Evolutionary conservation across 2,113 vertebrate species (phyloP), one percentile per base, ranked within the genome.

Genomic region (Holacanthus passer): DNA sequence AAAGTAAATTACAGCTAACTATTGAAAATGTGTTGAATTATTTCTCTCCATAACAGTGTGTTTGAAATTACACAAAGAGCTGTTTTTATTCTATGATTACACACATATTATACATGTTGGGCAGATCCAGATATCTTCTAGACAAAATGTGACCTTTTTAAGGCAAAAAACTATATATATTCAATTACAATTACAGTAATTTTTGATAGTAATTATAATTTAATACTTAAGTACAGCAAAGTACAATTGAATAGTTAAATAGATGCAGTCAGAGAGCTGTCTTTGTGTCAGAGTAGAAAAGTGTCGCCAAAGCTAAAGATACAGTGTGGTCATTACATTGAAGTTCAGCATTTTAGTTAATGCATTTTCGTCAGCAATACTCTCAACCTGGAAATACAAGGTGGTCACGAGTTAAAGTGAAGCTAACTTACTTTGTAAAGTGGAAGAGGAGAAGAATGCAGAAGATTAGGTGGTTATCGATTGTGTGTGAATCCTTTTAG

Each of bases 401-500:
- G 24, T 14, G 32, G n/a, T 24, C 43, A 11, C 10, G 6, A 55
- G n/a, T 41, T 63, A 65, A 83, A 77, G 75, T 73, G 64, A 70
- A 45, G 60, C 43, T 73, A 47, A 84, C 76, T 76, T 45, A 45
- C 67, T 84, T 81, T 76, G 69, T 45, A 16, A 55, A 19, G 52
- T 31, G 43, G 27, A 50, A 27, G 41, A 64, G 39, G 55, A 73
- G 43, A 27, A 39, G 39, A 47, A 77, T 67, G 73, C 45, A 47
- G 59, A 65, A 37, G 78, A 31, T 79, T 22, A 59, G 62, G 78
- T 32, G 62, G 29, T 27, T 56, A 82, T 76, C 3, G 79, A 76
- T 56, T 31, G 48, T 70, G 48, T 70, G 52, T 59, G 32, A 27
- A 60, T 31, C 45, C 60, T 71, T 52, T 74, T 58, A 84, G 35